Base-by-base conservation (phyloP, 2,888 invertebrate species). In the Lasioglossum calceatum region DNA sequence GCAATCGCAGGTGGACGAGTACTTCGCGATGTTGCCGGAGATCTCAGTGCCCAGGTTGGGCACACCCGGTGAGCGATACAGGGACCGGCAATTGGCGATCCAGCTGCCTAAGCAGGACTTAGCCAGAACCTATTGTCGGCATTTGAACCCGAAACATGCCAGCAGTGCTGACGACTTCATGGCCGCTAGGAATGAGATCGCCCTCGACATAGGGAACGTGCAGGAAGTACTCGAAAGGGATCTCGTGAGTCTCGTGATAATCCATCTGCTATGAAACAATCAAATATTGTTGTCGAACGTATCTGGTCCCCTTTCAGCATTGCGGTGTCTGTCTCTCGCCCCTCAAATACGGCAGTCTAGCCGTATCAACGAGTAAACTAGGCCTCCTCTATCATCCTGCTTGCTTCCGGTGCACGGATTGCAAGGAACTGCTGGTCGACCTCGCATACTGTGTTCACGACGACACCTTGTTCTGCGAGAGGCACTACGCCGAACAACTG, bases 91-190 rank as follows among this genome's bases (percentile, higher is more conserved):
- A 94, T 96, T 99, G 92, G 97, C 98, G 89, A 96, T 97, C 88
- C 99, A 99, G 96, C 96, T 99, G 93, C 99, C 99, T 67, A 98
- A 98, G 95, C 99, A 99, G 96, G 99, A 99, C 95, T 96, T 99
- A 84, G 98, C 98, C 14, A 96, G 98, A 92, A 97, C 97, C 79
- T 98, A 99, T 95, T 99, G 99, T 95, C 97, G 97, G 94, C 98
- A 98, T 95, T 96, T 99, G 84, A 98, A 98, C 89, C 96, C 97
- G 32, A 96, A 97, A 93, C 97, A 98, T 94, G 96, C 97, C 93
- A 97, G 97, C 90, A 97, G 98, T 93, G 99, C 98, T 95, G 98
- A 99, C 95, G 99, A 99, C 95, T 99, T 99, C 95, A 97, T 99
- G 91, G 97, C 98, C 77, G 98, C 98, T 80, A 96, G 99, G 79